A percentile compares a stretch with the other conserved stretches of the same genome.
Evolutionary conservation across 2,888 invertebrate species (phyloP).

Genomic region (Automeris io): DNA sequence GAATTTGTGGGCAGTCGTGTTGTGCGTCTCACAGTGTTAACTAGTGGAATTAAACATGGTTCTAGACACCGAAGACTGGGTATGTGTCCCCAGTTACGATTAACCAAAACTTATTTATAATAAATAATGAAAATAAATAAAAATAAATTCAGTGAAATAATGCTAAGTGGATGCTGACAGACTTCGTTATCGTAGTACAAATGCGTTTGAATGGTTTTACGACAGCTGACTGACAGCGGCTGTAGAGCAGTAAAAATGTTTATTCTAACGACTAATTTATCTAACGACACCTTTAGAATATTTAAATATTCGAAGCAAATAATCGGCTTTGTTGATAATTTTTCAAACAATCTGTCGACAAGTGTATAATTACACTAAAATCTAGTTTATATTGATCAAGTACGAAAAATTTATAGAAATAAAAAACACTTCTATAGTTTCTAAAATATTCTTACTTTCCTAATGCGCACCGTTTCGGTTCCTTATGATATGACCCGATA

Average conservation of each 20-base stretch:
- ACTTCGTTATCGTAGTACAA: slow-evolving; percentile 36
- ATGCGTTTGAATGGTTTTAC: slow-evolving; percentile 25
- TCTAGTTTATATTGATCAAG: no score
- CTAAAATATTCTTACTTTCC: no score
- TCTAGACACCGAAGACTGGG: slow-evolving; percentile 75
- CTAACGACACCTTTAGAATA: not conserved
- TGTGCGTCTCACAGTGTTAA: slow-evolving; percentile 76
- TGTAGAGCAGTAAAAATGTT: slow-evolving; percentile 23
- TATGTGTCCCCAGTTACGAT: slow-evolving; percentile 40
- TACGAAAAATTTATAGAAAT: no score
- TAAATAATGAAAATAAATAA: slow-evolving; percentile 17
- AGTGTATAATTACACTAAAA: no score
- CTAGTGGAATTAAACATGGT: slow-evolving; percentile 73
- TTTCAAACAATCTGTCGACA: no score
- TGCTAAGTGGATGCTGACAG: slow-evolving; percentile 37
- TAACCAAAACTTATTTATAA: slow-evolving; percentile 10
- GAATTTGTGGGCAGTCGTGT: slow-evolving; percentile 68
- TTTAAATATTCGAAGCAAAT: not conserved
- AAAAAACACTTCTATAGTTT: no score
- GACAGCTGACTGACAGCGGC: slow-evolving; percentile 27
- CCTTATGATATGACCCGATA: no score
- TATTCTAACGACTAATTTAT: slow-evolving; percentile 10
- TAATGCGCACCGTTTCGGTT: no score
- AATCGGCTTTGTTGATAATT: no score
- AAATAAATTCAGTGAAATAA: slow-evolving; percentile 25